Conservation (phyloP, 2,888 invertebrate species). For the Lomographa bimaculata region DNA sequence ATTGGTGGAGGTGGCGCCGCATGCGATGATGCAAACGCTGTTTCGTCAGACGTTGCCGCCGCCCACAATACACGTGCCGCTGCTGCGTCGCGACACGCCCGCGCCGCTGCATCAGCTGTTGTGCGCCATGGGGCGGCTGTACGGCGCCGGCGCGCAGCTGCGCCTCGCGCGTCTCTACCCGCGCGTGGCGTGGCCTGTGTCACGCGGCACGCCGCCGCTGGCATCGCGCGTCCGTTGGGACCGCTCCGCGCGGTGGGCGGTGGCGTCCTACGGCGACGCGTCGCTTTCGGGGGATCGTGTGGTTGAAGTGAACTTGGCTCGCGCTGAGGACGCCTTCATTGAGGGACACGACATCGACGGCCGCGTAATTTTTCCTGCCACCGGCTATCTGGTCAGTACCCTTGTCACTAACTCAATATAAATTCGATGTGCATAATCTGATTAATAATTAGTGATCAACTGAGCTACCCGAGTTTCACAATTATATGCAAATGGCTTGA, state of each 20-base stretch:
- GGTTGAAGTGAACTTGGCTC: slow-evolving; percentile 90
- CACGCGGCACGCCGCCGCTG: slow-evolving; percentile 95
- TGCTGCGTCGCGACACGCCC: slow-evolving; percentile 91
- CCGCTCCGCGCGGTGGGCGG: slow-evolving; percentile 94
- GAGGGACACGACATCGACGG: slow-evolving; percentile 97
- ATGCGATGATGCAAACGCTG: slow-evolving; percentile 96
- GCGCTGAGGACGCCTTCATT: slow-evolving; percentile 89
- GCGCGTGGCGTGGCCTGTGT: slow-evolving; percentile 91
- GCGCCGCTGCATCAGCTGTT: slow-evolving; percentile 91
- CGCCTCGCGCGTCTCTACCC: too few species aligned
- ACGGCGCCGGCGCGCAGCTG: slow-evolving; percentile 91
- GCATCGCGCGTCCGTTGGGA: slow-evolving; percentile 96
- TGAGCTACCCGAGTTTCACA: too few species aligned
- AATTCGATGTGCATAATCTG: too few species aligned
- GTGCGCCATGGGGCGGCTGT: slow-evolving; percentile 89
- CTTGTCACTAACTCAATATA: too few species aligned
- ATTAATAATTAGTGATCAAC: too few species aligned
- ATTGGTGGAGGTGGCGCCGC: slow-evolving; percentile 97
- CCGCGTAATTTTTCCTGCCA: slow-evolving; percentile 96
- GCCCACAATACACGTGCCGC: slow-evolving; percentile 89
- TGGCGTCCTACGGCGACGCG: slow-evolving; percentile 88
- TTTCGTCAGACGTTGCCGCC: slow-evolving; percentile 92
- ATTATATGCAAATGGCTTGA: too few species aligned
- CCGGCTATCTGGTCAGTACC: slow-evolving; percentile 90
- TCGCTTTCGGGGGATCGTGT: slow-evolving; percentile 89